Evolutionary conservation across 2,113 vertebrate species (phyloP), one percentile per base, ranked within the genome.

Genomic region (Neolamprologus ventralis): DNA sequence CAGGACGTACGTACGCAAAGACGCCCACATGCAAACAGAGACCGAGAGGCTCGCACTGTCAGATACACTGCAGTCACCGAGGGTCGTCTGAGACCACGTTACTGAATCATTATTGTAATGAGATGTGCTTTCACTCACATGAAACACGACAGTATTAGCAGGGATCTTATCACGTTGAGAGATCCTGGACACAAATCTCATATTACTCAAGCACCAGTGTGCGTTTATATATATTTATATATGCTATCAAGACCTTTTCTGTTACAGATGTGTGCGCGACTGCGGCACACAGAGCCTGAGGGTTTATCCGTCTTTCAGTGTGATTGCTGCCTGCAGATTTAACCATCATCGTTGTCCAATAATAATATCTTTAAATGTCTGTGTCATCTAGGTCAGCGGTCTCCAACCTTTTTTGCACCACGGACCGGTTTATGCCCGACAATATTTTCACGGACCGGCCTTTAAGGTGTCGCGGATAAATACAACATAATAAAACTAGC

Each of bases 351-450:
- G 3, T 42, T 71, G 37, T 42, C 37, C 37, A 23, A 42, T 23
- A 26, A 71, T 23, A 71, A 71, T 71, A 40, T 42, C 13, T 23
- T 16, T 9, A 65, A 65, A 65, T 19, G 9, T 63, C 58, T 63
- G 31, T 19, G 58, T 11, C 28, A 4, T 19, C 31, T 19, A 33
- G 28, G 0, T 0, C 7, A 16, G 13, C 0, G 13, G 42, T 45
- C 42, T 0, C 42, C 42, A 45, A 45, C 42, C 42, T 16, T 45
- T 45, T 45, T 45, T 16, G 42, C 3, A 13, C 42, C 42, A 45
- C 42, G 6, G 42, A 45, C 42, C 6, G 42, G 42, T 14, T 45
- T 45, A 45, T 2, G 42, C 42, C 42, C 6, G 1, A 45, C 13
- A 45, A 45, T 45, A 7, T 45, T 14, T 45, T 45, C 6, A 45